Base-by-base conservation (phyloP, 2,113 vertebrate genomes). In the Dicaeum eximium region DNA sequence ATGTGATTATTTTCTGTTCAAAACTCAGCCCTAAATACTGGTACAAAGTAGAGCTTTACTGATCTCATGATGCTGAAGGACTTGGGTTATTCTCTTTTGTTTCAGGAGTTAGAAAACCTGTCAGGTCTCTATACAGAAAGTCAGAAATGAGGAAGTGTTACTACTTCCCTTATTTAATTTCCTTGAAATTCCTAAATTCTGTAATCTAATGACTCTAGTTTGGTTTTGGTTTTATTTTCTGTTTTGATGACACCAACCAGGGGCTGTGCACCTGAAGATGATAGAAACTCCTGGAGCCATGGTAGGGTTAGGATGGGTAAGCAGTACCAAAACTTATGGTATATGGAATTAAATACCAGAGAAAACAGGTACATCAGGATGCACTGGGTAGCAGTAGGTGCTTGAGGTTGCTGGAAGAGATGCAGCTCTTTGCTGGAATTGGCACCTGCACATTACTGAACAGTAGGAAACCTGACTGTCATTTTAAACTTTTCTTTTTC, bases 311-410 rank as follows among this genome's bases (percentile, higher is more conserved):
- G 35, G 28, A 88, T 19, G 69, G 14, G 11, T 44, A 57, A 86
- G 12, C 8, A 65, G 6, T 44, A 56, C 4, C 24, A 77, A 60
- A 80, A 38, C 11, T 74, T 48, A 23, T 18, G 13, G 3, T 44
- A 24, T 12, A 24, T 33, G 42, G 1, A 3, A 3, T 9, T 62
- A 19, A 37, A 31, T 37, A 44, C 4, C 0, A 0, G 9, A 53
- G 12, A 22, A 24, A 80, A 60, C 10, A 69, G 10, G 3, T 60
- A 40, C 17, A 18, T 10, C 19, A 72, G 22, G 6, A 21, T n/a
- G 16, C 7, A 11, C 0, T 22, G 45, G 13, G 6, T 53, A 21
- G 3, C 47, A 48, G 47, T 3, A 65, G 19, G 38, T 61, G 10
- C 27, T 78, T 90, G 60, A 80, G 24, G 10, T 13, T 0, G 0